phyloP scores from a whole-genome alignment of 2,797 vertebrate species.

The Fringilla coelebs region DNA sequence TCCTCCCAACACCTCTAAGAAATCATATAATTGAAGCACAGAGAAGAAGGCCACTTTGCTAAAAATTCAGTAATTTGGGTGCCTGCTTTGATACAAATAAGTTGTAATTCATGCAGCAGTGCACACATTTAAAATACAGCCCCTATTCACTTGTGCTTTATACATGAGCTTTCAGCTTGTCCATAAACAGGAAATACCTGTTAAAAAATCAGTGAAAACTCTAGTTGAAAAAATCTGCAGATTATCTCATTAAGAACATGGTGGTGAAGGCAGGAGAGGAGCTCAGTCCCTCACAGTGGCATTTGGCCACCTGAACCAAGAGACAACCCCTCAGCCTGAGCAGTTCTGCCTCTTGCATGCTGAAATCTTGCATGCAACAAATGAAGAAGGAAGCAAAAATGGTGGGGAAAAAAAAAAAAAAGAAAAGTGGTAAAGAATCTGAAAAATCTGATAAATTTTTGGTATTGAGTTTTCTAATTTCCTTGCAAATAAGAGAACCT shows the following conservation, averaged over 20 bases:
- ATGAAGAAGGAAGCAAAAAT: neutral
- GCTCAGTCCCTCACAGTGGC: neutral
- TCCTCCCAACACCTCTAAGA: constrained; percentile 52
- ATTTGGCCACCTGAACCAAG: neutral
- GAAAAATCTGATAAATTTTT: neutral
- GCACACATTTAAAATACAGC: neutral
- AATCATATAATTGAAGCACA: constrained; percentile 33
- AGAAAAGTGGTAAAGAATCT: neutral
- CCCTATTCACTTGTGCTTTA: neutral
- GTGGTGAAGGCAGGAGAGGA: neutral
- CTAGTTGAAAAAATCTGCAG: neutral
- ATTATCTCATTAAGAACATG: neutral
- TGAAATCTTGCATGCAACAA: neutral
- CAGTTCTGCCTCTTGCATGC: neutral
- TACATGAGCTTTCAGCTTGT: neutral
- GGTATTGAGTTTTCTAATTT: neutral
- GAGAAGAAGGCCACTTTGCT: constrained; percentile 6
- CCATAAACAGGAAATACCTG: neutral
- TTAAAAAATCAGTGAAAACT: neutral
- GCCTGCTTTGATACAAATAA: neutral
- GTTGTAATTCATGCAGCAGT: neutral
- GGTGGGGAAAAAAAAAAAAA: neutral
- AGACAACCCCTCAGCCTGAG: neutral
- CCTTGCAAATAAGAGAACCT: neutral
- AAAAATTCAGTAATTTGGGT: neutral